Conservation (phyloP, 2,888 invertebrate species). For the Lacanobia oleracea region DNA sequence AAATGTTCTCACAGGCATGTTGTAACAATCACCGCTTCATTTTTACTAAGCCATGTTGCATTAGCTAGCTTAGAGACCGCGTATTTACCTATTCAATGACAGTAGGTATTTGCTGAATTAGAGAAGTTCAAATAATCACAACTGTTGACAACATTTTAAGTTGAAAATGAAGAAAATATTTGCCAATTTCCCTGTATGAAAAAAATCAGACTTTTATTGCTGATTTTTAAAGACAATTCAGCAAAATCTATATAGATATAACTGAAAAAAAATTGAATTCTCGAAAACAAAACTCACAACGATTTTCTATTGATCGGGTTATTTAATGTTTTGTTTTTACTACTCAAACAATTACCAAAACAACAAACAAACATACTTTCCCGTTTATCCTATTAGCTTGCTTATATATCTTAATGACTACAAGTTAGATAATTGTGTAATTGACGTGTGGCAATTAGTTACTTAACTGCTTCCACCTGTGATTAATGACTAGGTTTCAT, state of each 20-base stretch:
- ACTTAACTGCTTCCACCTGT: constrained; percentile 56
- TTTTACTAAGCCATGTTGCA: constrained; percentile 36
- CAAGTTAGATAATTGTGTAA: constrained; percentile 63
- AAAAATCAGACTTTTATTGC: no score
- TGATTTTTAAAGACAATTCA: no score
- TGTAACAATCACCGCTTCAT: constrained; percentile 53
- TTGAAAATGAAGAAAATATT: not conserved
- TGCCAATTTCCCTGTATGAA: no score
- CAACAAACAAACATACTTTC: constrained; percentile 27
- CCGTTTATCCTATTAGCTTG: constrained; percentile 44
- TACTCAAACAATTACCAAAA: not conserved
- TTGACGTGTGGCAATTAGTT: constrained; percentile 66
- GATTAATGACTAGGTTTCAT: constrained; percentile 52
- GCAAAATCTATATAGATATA: no score
- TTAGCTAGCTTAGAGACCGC: constrained; percentile 9
- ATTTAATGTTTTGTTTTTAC: not conserved
- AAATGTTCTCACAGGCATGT: constrained; percentile 58
- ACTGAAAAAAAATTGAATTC: not conserved
- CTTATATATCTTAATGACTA: constrained; percentile 62
- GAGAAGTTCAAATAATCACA: not conserved
- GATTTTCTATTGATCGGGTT: not conserved
- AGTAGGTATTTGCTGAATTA: no score
- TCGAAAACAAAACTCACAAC: not conserved
- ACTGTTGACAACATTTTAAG: not conserved
- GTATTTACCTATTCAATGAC: not conserved